Evolutionary conservation across 2,888 invertebrate genomes (phyloP), one percentile per base, ranked within the genome.

Genomic region (Amphimallon solstitiale): DNA sequence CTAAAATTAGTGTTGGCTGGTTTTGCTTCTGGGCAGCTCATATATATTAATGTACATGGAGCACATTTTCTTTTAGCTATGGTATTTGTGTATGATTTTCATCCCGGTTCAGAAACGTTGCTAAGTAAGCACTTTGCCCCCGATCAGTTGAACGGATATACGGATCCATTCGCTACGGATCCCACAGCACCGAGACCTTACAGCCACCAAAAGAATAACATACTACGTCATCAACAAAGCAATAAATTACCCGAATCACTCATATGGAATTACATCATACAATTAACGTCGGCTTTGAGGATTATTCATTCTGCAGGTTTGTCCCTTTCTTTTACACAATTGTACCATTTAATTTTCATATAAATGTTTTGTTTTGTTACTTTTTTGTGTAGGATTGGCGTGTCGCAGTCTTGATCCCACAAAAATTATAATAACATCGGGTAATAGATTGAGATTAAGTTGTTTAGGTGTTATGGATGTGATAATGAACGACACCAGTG

Each of bases 61-160:
- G n/a, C n/a, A n/a, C n/a, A n/a, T n/a, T n/a, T 52, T 54, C 45
- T 61, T 86, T 34, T 83, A 95, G 97, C 98, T 65, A 88, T 98
- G 86, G 90, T 98, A 74, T 93, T 98, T 83, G 95, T 97, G 63
- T 98, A 97, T 83, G 96, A 97, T 80, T 98, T 93, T 84, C 94
- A 95, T 85, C 93, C 98, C 21, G 91, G 92, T 62, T 92, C 95
- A 64, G 92, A 93, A 79, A 97, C 97, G 0, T 83, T 99, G 73
- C 86, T 95, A 84, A 87, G 88, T 73, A 92, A 93, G 79, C 96
- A 95, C 84, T 93, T 98, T 80, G 86, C 89, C 21, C 85, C 87
- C 38, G 83, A 84, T 72, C 86, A 86, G 72, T 81, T 86, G 65
- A 89, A 89, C 78, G 90, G 90, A 66, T 90, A 89, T 74, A 84